Base-by-base conservation (phyloP, 2,797 vertebrate species). In the Euthynnus affinis region DNA sequence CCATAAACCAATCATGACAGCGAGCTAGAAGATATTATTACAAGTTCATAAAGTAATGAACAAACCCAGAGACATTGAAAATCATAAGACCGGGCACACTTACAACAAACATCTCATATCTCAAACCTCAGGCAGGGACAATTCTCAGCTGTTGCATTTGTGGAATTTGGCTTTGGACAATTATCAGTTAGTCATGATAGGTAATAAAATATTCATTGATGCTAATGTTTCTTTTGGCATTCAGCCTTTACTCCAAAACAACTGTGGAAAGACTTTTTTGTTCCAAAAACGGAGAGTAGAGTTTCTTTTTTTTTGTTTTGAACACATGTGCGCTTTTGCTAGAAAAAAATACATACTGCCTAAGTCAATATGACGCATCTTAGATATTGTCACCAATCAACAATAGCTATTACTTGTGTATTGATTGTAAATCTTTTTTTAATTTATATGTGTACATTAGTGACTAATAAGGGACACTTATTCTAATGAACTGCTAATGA, bases 171-270 rank as follows among this genome's bases (percentile, higher is more conserved):
- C 74, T 73, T 65, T 14, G 27, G 66, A 79, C 73, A 59, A n/a
- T 78, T 61, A 83, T 71, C 74, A 67, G 64, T 85, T 48, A 57
- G 59, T 80, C 75, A 78, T 76, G 63, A 74, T 55, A 69, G 60
- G 29, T 72, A 64, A 89, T 90, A 64, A 89, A 88, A 88, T 85
- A 91, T 83, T 83, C 34, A 86, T 79, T 55, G 22, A 76, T 68
- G 81, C 79, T 85, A 82, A 84, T 87, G 87, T 86, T 88, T 85
- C 56, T 58, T 82, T 87, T 89, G 81, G 74, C 78, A 68, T 71
- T 70, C 42, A 53, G 70, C 78, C 58, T 79, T 75, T 78, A 71
- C 59, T 56, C 73, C 40, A 62, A 63, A 74, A 83, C 67, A 74
- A 76, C 81, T 74, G 55, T 60, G 40, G 27, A 56, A 55, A 27